Evolutionary conservation across 2,888 invertebrate genomes (phyloP), one percentile per base, ranked within the genome.

Genomic region (Celastrina argiolus): DNA sequence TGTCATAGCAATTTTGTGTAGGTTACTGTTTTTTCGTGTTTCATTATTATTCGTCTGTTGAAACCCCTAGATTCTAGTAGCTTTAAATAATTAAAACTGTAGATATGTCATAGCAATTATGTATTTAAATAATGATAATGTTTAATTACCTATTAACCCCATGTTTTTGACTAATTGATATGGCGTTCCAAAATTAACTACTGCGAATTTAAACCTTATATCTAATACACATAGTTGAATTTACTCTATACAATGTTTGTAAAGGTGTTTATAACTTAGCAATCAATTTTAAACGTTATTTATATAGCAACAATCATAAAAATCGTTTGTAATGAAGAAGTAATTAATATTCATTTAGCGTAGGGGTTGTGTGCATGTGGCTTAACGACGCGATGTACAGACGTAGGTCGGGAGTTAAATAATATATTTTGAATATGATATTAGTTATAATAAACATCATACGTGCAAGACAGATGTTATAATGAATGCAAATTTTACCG

Each of bases 361-460:
- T 31, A 3, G 45, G 45, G 45, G 39, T 39, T 14, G 12, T 18
- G 18, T 18, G 42, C 18, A 45, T 45, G 16, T 45, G 45, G 10
- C 18, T 18, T 42, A 0, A 18, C 45, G 18, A 45, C 31, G 31
- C n/a, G n/a, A n/a, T n/a, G 31, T 10, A 8, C 18, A 2, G 1
- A 8, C 39, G 18, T 18, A 45, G 18, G 45, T 45, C 16, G 45
- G 45, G 7, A 45, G 45, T 45, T 16, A 18, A 45, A 31, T 31
- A n/a, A n/a, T n/a, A 42, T 42, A 42, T 42, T 42, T 42, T n/a
- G 42, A 42, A 42, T n/a, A n/a, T n/a, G 42, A 42, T 42, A 42
- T 42, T n/a, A 42, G n/a, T 42, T 42, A 42, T 4, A 42, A 14
- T 16, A 16, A n/a, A n/a, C n/a, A n/a, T n/a, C n/a, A 42, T 16